Base-by-base conservation (phyloP, 2,888 invertebrate genomes). In the Parasteatoda lunata region DNA sequence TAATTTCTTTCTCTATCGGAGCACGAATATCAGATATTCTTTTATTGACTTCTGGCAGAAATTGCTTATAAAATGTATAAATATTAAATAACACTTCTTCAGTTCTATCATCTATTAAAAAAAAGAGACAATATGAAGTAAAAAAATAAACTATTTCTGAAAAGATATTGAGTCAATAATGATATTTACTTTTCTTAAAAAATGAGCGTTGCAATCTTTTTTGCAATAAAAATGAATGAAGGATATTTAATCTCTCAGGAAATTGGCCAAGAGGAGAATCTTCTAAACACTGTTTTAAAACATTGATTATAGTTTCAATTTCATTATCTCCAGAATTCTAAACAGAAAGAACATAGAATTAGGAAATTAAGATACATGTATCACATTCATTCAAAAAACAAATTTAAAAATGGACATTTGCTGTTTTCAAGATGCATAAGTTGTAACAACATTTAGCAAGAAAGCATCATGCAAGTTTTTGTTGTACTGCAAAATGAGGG, bases 1-100 rank as follows among this genome's bases (percentile, higher is more conserved):
- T 95, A 11, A 99, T 92, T 91, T 97, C 96, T 92, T 97, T 97
- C 91, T 98, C 98, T 88, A 98, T 96, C 0, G 98, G 97, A 0
- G 94, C 92, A 52, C 96, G 94, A 47, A 95, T 93, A 59, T 94
- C 93, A 77, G 94, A 94, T 9, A 97, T 94, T 75, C 94, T 94
- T 0, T 93, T 92, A 0, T 93, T 92, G 0, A 98, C 94, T 90
- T 94, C 94, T 0, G 92, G 91, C 4, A 93, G 91, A 91, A 97
- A 98, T 91, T 98, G 97, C 0, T 93, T 92, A 91, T 97, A 99
- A 91, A 97, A 98, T 91, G 95, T 94, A 91, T 96, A 94, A 3
- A 97, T 92, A 91, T 97, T 97, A 95, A 96, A 96, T 2, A 97
- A 91, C 0, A 92, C 89, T 48, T 90, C 85, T 90, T 15, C 51